A percentile compares a stretch with the other conserved stretches of the same genome.
Evolutionary conservation across 92 coral and sea anemone genomes (phyloP).

Genomic region (Phymanthus crucifer): DNA sequence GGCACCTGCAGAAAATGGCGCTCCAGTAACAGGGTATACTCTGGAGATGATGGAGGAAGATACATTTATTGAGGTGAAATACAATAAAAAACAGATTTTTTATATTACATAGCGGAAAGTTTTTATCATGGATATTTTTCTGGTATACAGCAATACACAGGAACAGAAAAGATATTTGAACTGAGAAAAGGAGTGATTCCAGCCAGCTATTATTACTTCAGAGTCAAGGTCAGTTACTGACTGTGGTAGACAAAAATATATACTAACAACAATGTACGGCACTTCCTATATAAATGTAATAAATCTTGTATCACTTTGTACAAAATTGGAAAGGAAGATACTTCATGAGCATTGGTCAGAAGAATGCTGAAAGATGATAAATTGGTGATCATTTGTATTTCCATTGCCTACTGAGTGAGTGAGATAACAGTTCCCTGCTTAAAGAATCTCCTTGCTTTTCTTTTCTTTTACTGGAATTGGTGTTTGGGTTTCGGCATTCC

Average conservation of each 20-base stretch:
- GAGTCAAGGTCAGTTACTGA: constrained; percentile 75
- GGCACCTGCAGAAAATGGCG: constrained; percentile 86
- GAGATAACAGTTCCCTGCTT: too few relatives aligned
- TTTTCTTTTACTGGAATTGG: too few relatives aligned
- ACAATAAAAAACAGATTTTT: not conserved
- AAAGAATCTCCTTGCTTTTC: too few relatives aligned
- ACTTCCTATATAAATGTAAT: too few relatives aligned
- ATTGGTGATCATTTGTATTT: too few relatives aligned
- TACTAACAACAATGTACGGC: too few relatives aligned
- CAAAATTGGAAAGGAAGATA: too few relatives aligned
- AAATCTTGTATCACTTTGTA: too few relatives aligned
- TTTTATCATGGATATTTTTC: not conserved
- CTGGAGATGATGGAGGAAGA: constrained; percentile 84
- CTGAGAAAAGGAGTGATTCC: constrained; percentile 85
- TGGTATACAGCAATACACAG: constrained; percentile 65
- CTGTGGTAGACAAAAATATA: not conserved
- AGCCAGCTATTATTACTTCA: constrained; percentile 83
- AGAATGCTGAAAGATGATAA: too few relatives aligned
- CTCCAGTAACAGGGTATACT: constrained; percentile 85
- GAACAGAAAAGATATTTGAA: constrained; percentile 80
- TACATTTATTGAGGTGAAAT: constrained; percentile 75
- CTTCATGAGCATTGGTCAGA: too few relatives aligned
- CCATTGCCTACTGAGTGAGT: too few relatives aligned
- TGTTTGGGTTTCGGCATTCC: too few relatives aligned
- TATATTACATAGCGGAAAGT: not conserved